These are phyloP conservation scores for Ceratoteleas bidentatus DNA, from an alignment of 1,140 invertebrate genomes.

Conservation along the genomic window DNA sequence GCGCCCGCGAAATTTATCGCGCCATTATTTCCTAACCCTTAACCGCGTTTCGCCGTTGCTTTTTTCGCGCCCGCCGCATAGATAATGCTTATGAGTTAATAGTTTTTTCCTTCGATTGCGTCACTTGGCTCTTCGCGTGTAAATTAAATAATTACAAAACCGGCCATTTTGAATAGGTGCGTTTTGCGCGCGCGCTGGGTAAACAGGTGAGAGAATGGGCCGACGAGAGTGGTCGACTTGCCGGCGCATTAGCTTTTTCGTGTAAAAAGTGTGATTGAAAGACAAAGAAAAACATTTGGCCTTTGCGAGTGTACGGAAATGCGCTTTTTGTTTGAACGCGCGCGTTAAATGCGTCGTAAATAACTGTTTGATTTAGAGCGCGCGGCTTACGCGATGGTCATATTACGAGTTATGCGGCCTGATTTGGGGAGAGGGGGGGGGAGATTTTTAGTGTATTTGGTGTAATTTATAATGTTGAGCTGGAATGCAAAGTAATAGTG, in stretches of 20 bases:
- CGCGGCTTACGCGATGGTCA: too few species aligned
- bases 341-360: too few species aligned
- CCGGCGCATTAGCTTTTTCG: slow-evolving; percentile 10
- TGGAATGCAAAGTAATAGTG: too few species aligned
- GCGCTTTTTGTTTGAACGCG: too few species aligned
- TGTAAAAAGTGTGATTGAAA: slow-evolving; percentile 5
- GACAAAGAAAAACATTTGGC: slow-evolving; percentile 3
- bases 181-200: slow-evolving; percentile 1
- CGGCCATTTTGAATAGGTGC: slow-evolving; percentile 1
- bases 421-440: too few species aligned
- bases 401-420: too few species aligned
- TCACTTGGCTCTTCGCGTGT: slow-evolving; percentile 5
- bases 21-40: slow-evolving; percentile 12
- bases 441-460: too few species aligned
- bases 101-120: slow-evolving; percentile 10
- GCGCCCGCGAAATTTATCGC: too few species aligned
- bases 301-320: not conserved
- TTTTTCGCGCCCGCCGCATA: not conserved
- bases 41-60: not conserved
- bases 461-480: too few species aligned
- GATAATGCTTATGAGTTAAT: slow-evolving; percentile 12
- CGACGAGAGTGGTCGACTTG: not conserved
- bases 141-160: slow-evolving; percentile 27
- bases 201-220: slow-evolving; percentile 1
- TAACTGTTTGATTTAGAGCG: too few species aligned